A percentile compares a stretch with the other conserved stretches of the same genome.
phyloP scores from a whole-genome alignment of 2,888 invertebrate species.

The Augiades crinisus region DNA sequence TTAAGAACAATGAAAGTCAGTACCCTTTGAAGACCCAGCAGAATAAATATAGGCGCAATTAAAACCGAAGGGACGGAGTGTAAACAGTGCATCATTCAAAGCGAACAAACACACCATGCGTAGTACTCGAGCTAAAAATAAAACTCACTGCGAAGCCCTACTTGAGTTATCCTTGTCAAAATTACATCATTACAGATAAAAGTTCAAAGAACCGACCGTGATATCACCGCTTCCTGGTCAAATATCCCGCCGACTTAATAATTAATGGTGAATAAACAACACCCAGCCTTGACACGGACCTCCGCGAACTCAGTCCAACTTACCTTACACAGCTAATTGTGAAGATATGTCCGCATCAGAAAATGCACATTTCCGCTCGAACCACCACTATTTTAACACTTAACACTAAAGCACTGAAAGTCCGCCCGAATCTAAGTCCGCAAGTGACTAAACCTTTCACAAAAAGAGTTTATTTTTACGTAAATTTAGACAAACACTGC shows the following conservation, averaged over 20 bases:
- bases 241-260: slow-evolving; percentile 50
- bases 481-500: slow-evolving; percentile 45
- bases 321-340: slow-evolving; percentile 24
- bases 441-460: slow-evolving; percentile 36
- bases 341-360: slow-evolving; percentile 22
- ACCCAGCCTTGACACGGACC: slow-evolving; percentile 41
- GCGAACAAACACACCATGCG: slow-evolving; percentile 19
- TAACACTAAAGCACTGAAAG: slow-evolving; percentile 34
- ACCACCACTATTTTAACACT: slow-evolving; percentile 1
- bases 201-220: slow-evolving; percentile 57
- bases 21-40: slow-evolving; percentile 1
- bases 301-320: slow-evolving; percentile 32
- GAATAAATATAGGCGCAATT: slow-evolving; percentile 21
- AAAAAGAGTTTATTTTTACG: slow-evolving; percentile 46
- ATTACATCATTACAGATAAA: slow-evolving; percentile 44
- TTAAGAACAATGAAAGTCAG: slow-evolving; percentile 3
- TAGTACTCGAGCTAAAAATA: slow-evolving; percentile 60
- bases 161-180: slow-evolving; percentile 28
- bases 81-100: slow-evolving; percentile 22
- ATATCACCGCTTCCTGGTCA: slow-evolving; percentile 65
- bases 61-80: slow-evolving; percentile 20
- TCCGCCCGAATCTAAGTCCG: slow-evolving; percentile 15
- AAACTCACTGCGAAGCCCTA: slow-evolving; percentile 50
- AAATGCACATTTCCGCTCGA: slow-evolving; percentile 20
- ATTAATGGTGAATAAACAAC: slow-evolving; percentile 41